These are phyloP conservation scores for Anthophora plumipes DNA, from an alignment of 2,888 invertebrate genomes.

Conservation along the genomic window DNA sequence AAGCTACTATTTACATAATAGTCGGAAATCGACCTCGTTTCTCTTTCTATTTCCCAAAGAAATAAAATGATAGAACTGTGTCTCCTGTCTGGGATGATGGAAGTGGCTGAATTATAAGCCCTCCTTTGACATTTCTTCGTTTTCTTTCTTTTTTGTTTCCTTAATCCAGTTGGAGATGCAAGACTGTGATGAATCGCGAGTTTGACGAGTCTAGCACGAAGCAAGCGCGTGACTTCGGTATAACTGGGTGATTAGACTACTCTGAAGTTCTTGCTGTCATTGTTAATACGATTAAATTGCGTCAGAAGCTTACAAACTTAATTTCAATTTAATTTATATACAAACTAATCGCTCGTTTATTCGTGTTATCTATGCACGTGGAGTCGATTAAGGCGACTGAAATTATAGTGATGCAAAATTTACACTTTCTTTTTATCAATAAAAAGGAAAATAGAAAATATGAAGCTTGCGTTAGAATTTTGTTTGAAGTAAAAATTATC, in stretches of 20 bases:
- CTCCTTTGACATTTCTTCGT: background rate
- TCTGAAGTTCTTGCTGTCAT: background rate
- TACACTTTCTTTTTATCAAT: too few relatives aligned
- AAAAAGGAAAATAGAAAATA: too few relatives aligned
- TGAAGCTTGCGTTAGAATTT: background rate
- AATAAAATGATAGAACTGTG: slow-evolving; percentile 2
- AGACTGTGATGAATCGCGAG: background rate
- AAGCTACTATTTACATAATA: slow-evolving; percentile 69
- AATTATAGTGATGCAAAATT: too few relatives aligned
- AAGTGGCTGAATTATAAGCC: background rate
- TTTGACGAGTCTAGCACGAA: background rate
- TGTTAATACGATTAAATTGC: background rate
- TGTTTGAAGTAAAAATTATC: background rate
- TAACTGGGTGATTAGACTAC: background rate
- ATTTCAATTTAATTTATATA: too few relatives aligned
- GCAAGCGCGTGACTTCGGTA: background rate
- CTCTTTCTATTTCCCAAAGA: background rate
- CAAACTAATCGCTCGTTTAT: background rate
- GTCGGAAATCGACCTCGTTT: slow-evolving; percentile 6
- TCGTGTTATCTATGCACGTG: background rate
- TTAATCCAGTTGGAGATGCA: background rate
- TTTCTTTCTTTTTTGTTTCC: too few relatives aligned
- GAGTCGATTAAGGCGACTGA: background rate
- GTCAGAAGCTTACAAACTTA: background rate
- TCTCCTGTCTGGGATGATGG: background rate